Conservation (phyloP, 2,113 vertebrate genomes). For the Stomatorhinus ivindoensis region DNA sequence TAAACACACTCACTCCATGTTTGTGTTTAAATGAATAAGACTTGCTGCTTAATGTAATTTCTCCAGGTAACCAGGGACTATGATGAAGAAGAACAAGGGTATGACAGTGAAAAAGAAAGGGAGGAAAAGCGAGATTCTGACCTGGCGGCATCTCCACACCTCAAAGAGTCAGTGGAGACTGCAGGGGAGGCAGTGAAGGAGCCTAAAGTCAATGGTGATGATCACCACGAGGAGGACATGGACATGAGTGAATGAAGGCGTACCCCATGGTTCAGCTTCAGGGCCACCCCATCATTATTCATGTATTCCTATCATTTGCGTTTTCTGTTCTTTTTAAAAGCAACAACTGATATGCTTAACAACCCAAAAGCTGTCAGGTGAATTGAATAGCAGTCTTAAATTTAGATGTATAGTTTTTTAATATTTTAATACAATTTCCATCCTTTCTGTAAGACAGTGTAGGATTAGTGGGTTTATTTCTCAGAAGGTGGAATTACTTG, state of each 20-base stretch:
- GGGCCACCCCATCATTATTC: constrained; percentile 26
- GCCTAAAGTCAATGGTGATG: constrained; percentile 87
- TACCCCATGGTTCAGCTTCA: background rate
- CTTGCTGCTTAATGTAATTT: background rate
- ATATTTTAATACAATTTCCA: constrained; percentile 26
- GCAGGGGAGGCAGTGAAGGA: constrained; percentile 62
- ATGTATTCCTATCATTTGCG: constrained; percentile 53
- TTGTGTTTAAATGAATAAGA: background rate
- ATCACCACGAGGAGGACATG: constrained; percentile 96
- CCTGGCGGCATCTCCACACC: constrained; percentile 62
- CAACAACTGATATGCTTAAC: constrained; percentile 38
- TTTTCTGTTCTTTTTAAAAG: constrained; percentile 61
- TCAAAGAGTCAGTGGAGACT: constrained; percentile 58
- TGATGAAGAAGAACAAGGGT: constrained; percentile 95
- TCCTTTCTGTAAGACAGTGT: constrained; percentile 9
- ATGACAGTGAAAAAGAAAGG: constrained; percentile 86
- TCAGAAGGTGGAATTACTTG: constrained; percentile 54
- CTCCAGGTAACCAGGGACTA: constrained; percentile 94
- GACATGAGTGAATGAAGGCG: constrained; percentile 88
- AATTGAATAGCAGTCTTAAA: constrained; percentile 61
- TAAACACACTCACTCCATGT: background rate
- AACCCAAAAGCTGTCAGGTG: constrained; percentile 23
- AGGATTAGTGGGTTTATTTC: constrained; percentile 19
- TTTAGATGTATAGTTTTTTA: constrained; percentile 58
- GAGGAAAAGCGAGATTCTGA: constrained; percentile 71